A percentile compares a stretch with the other conserved stretches of the same genome.
phyloP scores from a whole-genome alignment of 1,140 invertebrate genomes.

The Spodoptera litura region DNA sequence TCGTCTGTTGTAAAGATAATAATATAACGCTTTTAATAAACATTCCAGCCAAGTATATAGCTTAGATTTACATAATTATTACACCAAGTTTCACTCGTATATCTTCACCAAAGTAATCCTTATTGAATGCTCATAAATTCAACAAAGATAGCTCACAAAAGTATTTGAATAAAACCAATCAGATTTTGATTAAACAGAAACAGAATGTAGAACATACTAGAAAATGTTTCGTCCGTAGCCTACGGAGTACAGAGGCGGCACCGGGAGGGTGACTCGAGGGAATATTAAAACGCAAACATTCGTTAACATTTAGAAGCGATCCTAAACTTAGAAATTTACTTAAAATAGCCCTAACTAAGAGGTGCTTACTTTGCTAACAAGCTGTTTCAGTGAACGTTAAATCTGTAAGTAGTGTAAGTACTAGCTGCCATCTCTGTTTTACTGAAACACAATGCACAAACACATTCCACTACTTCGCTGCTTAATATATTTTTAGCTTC shows the following conservation, averaged over 20 bases:
- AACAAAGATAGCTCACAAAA: too few relatives aligned
- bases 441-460: slow-evolving; percentile 23
- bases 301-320: neutral
- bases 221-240: too few relatives aligned
- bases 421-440: neutral
- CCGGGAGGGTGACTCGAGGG: neutral
- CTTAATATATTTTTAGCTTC: slow-evolving; percentile 23
- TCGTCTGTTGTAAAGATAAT: too few relatives aligned
- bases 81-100: too few relatives aligned
- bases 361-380: slow-evolving; percentile 20
- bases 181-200: neutral
- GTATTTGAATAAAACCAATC: too few relatives aligned
- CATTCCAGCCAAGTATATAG: too few relatives aligned
- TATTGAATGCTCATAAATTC: too few relatives aligned
- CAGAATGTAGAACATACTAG: neutral
- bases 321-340: neutral
- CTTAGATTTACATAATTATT: too few relatives aligned
- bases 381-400: slow-evolving; percentile 1
- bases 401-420: neutral
- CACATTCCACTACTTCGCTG: slow-evolving; percentile 30
- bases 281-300: neutral
- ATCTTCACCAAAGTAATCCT: too few relatives aligned
- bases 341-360: neutral
- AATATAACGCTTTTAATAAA: too few relatives aligned
- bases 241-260: too few relatives aligned